Evolutionary conservation across 1,140 invertebrate genomes (phyloP).

Genomic region (Apocrypta bakeri): DNA sequence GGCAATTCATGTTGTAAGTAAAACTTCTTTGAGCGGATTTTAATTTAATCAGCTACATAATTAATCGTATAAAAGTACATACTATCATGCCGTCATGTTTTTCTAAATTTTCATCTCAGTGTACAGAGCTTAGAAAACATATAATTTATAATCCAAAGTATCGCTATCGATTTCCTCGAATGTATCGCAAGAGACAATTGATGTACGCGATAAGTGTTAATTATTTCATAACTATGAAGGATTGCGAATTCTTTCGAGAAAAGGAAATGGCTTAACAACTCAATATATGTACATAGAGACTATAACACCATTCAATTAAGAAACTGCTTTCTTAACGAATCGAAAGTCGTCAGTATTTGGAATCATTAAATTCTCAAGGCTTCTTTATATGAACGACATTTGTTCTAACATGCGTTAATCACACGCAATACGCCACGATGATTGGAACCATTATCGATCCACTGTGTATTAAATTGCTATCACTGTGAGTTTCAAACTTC

Average conservation of each 20-base stretch:
- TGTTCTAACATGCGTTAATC: constrained; percentile 12
- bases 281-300: background rate
- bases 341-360: constrained; percentile 38
- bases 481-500: background rate
- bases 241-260: too few species aligned
- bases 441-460: constrained; percentile 48
- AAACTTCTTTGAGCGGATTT: background rate
- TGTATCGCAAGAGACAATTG: too few species aligned
- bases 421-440: constrained; percentile 48
- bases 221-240: too few species aligned
- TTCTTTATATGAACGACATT: constrained; percentile 29
- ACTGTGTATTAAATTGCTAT: constrained; percentile 30
- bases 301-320: constrained; percentile 35
- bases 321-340: constrained; percentile 41
- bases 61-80: background rate
- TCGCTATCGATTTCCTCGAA: too few species aligned
- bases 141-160: too few species aligned
- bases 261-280: constrained; percentile 18
- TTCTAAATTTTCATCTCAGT: too few species aligned
- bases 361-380: constrained; percentile 46
- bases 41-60: background rate
- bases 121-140: too few species aligned
- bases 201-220: too few species aligned
- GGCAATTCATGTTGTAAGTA: too few species aligned
- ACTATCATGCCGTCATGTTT: too few species aligned